A percentile compares a stretch with the other conserved stretches of the same genome.
Evolutionary conservation across 2,888 invertebrate genomes (phyloP).

Genomic region (Pseudoips prasinana): DNA sequence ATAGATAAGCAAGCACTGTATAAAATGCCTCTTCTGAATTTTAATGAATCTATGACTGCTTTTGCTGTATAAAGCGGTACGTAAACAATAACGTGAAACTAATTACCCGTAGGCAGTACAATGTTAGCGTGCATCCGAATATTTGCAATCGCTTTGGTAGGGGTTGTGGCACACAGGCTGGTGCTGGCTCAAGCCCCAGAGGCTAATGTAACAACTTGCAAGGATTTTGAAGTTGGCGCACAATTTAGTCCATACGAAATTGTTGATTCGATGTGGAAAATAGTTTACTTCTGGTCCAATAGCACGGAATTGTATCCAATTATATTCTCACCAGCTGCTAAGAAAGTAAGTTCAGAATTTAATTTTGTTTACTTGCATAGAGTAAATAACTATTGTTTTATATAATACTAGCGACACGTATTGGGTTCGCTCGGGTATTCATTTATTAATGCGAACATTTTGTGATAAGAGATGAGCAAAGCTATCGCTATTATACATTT

Average conservation of each 20-base stretch:
- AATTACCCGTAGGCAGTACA: slow-evolving; percentile 41
- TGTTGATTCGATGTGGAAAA: slow-evolving; percentile 62
- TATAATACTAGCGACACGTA: no score
- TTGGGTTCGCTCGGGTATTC: no score
- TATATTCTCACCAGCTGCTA: slow-evolving; percentile 51
- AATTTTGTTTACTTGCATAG: no score
- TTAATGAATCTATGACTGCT: slow-evolving; percentile 15
- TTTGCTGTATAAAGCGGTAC: slow-evolving; percentile 15
- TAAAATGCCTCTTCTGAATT: slow-evolving; percentile 7
- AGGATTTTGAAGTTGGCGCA: slow-evolving; percentile 59
- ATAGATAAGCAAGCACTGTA: no score
- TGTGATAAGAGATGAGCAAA: no score
- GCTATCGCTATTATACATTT: no score
- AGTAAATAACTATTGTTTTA: no score
- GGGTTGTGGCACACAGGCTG: slow-evolving; percentile 16
- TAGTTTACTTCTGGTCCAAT: slow-evolving; percentile 66
- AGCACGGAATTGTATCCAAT: slow-evolving; percentile 55
- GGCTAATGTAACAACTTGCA: slow-evolving; percentile 50
- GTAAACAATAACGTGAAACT: slow-evolving; percentile 49
- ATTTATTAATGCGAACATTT: no score
- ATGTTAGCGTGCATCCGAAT: slow-evolving; percentile 59
- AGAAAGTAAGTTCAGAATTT: slow-evolving; percentile 55
- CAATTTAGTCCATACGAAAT: slow-evolving; percentile 53
- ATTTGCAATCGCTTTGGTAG: slow-evolving; percentile 51
- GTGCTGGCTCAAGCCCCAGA: slow-evolving; percentile 10